Conservation (phyloP, 1,140 invertebrate species). For the Amphibalanus amphitrite region DNA sequence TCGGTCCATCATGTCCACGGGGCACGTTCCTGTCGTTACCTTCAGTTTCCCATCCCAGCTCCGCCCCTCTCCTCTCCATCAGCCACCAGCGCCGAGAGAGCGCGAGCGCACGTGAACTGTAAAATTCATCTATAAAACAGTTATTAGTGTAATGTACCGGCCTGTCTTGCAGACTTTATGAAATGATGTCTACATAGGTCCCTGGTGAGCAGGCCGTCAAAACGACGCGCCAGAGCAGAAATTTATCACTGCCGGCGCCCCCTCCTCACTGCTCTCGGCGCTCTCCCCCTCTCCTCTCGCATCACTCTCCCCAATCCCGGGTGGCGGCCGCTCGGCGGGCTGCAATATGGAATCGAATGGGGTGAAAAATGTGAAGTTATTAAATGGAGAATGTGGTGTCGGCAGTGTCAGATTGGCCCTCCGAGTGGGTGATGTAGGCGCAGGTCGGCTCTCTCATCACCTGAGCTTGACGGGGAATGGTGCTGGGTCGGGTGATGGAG, state of each 20-base stretch:
- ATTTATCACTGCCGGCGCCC: neutral
- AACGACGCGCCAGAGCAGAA: neutral
- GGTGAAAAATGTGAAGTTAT: neutral
- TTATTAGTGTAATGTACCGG: slow-evolving; percentile 1
- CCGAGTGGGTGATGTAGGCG: too few species aligned
- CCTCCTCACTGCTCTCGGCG: neutral
- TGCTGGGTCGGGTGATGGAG: too few species aligned
- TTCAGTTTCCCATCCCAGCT: too few species aligned
- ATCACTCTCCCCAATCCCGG: too few species aligned
- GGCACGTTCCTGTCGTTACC: too few species aligned
- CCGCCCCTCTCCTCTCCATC: neutral
- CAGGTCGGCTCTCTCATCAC: too few species aligned
- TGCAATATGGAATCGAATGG: neutral
- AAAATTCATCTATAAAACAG: slow-evolving; percentile 2
- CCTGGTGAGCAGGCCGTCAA: neutral
- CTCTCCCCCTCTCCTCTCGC: too few species aligned
- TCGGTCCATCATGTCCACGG: too few species aligned
- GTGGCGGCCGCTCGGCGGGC: too few species aligned
- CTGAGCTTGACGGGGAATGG: too few species aligned
- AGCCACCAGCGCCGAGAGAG: too few species aligned
- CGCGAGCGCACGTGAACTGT: neutral
- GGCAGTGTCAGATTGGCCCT: too few species aligned
- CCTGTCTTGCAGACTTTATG: neutral
- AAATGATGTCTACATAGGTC: slow-evolving; percentile 1
- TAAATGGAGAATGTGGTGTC: neutral